phyloP scores from a whole-genome alignment of 2,113 vertebrate species.

The Triplophysa siluroides region DNA sequence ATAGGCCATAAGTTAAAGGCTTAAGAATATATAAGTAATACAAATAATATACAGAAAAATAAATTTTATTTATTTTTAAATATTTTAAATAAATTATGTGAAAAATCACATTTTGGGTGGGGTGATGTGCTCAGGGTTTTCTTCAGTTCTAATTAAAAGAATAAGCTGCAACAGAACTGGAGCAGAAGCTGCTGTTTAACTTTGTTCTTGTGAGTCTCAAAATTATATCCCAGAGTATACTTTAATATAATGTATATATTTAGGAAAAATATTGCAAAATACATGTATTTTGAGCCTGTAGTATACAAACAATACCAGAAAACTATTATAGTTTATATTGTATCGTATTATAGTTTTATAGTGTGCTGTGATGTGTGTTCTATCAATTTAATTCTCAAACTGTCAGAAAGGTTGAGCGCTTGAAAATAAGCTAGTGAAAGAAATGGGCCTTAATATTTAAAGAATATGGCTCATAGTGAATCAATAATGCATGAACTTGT shows the following conservation, averaged over 20 bases:
- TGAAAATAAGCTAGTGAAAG: constrained; percentile 4
- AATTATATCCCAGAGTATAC: background rate
- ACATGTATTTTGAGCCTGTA: constrained; percentile 4
- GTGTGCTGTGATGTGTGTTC: background rate
- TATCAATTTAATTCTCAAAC: background rate
- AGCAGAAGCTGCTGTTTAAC: constrained; percentile 26
- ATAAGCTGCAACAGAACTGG: background rate
- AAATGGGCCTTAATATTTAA: constrained; percentile 3
- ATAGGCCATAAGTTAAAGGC: no score
- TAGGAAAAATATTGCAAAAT: background rate
- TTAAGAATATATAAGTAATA: no score
- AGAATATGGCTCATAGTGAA: background rate
- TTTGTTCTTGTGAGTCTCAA: constrained; percentile 13
- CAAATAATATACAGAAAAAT: no score
- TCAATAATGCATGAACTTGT: constrained; percentile 1
- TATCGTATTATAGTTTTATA: constrained; percentile 6
- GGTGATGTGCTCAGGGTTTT: no score
- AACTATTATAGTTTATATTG: background rate
- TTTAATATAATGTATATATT: background rate
- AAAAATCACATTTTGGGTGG: no score
- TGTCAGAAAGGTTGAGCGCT: background rate
- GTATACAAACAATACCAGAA: background rate
- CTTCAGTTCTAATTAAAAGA: background rate
- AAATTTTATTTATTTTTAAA: no score
- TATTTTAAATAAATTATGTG: no score